Base-by-base conservation (phyloP, 2,113 vertebrate genomes). In the Trematomus loennbergii region DNA sequence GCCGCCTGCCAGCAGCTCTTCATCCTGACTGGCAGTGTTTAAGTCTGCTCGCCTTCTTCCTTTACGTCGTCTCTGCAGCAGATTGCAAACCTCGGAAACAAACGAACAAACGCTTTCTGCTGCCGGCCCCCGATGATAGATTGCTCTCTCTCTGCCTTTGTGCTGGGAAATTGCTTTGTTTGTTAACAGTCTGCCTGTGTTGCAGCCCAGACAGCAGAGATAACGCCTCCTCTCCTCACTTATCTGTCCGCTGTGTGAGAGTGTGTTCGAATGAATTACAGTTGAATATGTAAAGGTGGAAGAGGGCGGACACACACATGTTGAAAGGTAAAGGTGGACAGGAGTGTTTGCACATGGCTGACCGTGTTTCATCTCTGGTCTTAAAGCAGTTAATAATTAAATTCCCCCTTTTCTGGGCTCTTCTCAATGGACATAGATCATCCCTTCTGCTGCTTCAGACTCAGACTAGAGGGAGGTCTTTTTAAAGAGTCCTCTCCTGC, bases 151-250 rank as follows among this genome's bases (percentile, higher is more conserved):
- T 66, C 86, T 80, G 80, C 84, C 83, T 91, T 87, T 86, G 86
- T 90, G 88, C 85, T 64, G 74, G 87, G 87, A 92, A 93, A 94
- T 93, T 91, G 87, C 88, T 90, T 92, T 93, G 91, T 93, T 94
- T 92, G 90, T 93, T 90, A 92, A 90, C 84, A 85, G 82, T 81
- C 89, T 80, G 84, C 75, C 64, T 75, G 68, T 70, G 76, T 82
- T 87, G 85, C 80, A 75, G 78, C 63, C 53, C 79, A 76, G 85
- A 87, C 87, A 84, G 90, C 81, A 59, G 79, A 74, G 85, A 84
- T 88, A 83, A 65, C 2, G 13, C 79, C 68, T 79, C 75, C 78
- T 72, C 59, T 86, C 71, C 75, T 73, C 73, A 72, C 67, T 85
- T 87, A 86, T 86, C 88, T 81, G 75, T 68, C 1, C 1, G 83